Evolutionary conservation across 1,140 invertebrate species (phyloP).

Genomic region (Phortica variegata): DNA sequence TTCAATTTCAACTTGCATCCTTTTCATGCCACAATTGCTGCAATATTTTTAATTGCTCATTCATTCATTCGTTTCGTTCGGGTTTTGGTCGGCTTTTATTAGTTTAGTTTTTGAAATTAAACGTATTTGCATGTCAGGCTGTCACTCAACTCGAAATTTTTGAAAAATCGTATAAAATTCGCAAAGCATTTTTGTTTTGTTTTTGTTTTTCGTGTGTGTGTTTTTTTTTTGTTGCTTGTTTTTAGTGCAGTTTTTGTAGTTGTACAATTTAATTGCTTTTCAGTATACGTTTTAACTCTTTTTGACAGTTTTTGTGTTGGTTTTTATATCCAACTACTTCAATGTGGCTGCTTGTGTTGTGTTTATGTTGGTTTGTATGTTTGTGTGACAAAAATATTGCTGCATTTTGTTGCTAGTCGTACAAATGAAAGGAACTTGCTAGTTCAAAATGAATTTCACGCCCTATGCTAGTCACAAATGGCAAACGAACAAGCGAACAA

Average conservation of each 20-base stretch:
- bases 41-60: too few species aligned
- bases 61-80: too few species aligned
- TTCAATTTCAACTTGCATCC: too few species aligned
- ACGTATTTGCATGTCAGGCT: slow-evolving; percentile 49
- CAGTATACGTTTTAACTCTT: slow-evolving; percentile 29
- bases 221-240: slow-evolving; percentile 26
- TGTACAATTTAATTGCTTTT: slow-evolving; percentile 53
- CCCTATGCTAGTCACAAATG: too few species aligned
- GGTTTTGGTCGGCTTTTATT: slow-evolving; percentile 32
- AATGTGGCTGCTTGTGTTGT: too few species aligned
- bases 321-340: slow-evolving; percentile 31
- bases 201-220: slow-evolving; percentile 7
- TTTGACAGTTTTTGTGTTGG: not conserved
- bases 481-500: too few species aligned
- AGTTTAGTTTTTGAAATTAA: slow-evolving; percentile 54
- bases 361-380: too few species aligned
- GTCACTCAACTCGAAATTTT: slow-evolving; percentile 27
- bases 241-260: slow-evolving; percentile 26
- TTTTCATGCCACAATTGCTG: too few species aligned
- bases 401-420: not conserved
- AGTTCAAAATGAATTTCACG: slow-evolving; percentile 24
- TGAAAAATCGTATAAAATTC: slow-evolving; percentile 17
- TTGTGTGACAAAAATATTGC: too few species aligned
- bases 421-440: too few species aligned
- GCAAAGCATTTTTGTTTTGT: slow-evolving; percentile 22